Conservation (phyloP, 1,140 invertebrate genomes). For the Drosophila bocqueti region DNA sequence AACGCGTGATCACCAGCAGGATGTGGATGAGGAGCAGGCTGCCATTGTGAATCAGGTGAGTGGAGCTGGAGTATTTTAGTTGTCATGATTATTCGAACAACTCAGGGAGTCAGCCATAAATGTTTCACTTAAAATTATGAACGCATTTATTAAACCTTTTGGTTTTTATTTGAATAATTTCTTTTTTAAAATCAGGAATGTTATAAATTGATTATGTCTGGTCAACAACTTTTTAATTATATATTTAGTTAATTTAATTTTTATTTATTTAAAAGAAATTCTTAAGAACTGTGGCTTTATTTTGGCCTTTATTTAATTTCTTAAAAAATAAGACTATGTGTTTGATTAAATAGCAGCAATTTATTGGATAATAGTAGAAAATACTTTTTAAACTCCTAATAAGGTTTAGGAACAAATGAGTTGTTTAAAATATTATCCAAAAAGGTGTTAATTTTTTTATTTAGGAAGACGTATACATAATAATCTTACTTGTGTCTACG, state of each 20-base stretch:
- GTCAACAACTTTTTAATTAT: no score
- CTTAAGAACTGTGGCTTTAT: no score
- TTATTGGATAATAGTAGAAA: no score
- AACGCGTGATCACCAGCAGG: constrained; percentile 84
- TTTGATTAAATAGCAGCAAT: neutral
- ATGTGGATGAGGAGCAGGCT: constrained; percentile 83
- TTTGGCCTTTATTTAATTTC: no score
- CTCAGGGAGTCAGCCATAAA: neutral
- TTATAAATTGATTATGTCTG: no score
- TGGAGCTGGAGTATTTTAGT: neutral
- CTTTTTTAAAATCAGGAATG: neutral
- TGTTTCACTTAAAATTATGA: no score
- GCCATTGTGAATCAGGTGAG: constrained; percentile 85
- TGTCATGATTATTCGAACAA: no score
- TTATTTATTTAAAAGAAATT: neutral
- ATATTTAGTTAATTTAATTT: no score
- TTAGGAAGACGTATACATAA: no score
- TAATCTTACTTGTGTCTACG: no score
- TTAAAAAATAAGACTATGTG: no score
- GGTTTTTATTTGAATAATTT: neutral
- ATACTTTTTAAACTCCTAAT: neutral
- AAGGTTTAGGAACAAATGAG: neutral
- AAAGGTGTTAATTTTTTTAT: no score
- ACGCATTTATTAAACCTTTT: neutral
- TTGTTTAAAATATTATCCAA: neutral